Base-by-base conservation (phyloP, 2,113 vertebrate species). In the Cebus imitator region DNA sequence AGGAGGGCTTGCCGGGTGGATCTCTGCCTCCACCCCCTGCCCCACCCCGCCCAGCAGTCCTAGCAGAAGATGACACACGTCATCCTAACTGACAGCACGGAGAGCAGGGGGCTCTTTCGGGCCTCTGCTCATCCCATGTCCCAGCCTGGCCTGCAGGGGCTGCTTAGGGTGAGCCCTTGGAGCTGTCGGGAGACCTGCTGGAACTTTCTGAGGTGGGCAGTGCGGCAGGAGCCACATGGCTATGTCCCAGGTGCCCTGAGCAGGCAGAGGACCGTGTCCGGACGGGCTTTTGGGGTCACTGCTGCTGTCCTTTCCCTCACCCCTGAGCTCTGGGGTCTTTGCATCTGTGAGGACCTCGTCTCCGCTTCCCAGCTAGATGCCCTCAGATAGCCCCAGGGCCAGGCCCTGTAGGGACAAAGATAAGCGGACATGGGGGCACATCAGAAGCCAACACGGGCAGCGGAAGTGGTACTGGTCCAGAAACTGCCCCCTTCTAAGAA, bases 31-130 rank as follows among this genome's bases (percentile, higher is more conserved):
- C 66, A 68, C 21, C 20, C 20, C 18, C n/a, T 40, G 2, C 9
- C 10, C 95, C 37, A 92, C 90, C 55, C 96, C 97, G 48, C 96
- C 92, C 86, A 32, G 79, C 93, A 93, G 97, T 55, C 90, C 97
- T 94, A 95, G 95, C 97, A 96, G 97, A 97, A 97, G 91, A 91
- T 90, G 94, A 72, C 82, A 93, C 83, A 64, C 90, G 94, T 35
- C 17, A 0, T 43, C 85, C 50, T 30, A 40, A 40, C 43, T 32
- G 61, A 14, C 6, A 2, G 61, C 61, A 64, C 61, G 5, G 61
- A 64, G 27, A 30, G 12, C 61, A 30, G 61, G 61, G 61, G 27
- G 27, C 61, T 64, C 12, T 32, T 30, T 64, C 61, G 12, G 61
- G 27, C 61, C 61, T 64, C 27, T 30, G 61, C 5, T 64, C 27